Evolutionary conservation across 2,113 vertebrate species (phyloP).

Genomic region (Lipophrys pholis): DNA sequence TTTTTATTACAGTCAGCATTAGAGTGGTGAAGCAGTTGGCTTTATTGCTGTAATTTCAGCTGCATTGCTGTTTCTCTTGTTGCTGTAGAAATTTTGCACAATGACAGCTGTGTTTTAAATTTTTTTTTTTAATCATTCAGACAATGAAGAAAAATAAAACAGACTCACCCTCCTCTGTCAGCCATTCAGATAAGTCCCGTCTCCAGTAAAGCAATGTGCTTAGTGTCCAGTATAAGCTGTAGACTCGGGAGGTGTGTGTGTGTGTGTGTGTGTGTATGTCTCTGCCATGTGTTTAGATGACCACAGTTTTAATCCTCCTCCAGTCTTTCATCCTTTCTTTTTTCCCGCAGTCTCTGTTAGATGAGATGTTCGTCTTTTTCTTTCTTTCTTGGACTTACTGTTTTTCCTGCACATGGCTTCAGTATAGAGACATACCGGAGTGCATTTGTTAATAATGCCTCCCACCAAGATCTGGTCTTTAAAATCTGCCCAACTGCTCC

Average conservation of each 20-base stretch:
- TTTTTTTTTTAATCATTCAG: neutral
- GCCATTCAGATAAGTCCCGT: neutral
- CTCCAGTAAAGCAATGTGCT: neutral
- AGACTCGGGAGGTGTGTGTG: neutral
- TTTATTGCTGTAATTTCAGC: neutral
- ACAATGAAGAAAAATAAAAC: neutral
- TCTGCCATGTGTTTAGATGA: conserved; percentile 23
- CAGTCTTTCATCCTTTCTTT: conserved; percentile 36
- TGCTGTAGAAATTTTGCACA: too few species aligned
- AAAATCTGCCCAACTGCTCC: conserved; percentile 34
- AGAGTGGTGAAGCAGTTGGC: too few species aligned
- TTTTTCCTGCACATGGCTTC: neutral
- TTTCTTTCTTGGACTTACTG: too few species aligned
- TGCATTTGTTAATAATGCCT: neutral
- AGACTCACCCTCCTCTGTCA: conserved; percentile 40
- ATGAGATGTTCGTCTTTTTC: neutral
- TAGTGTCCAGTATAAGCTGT: conserved; percentile 1
- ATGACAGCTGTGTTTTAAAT: too few species aligned
- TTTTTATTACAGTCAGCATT: too few species aligned
- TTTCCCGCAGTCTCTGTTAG: neutral
- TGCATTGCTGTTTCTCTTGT: neutral
- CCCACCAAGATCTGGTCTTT: neutral
- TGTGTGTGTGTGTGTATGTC: conserved; percentile 5
- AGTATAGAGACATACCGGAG: neutral
- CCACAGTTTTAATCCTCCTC: conserved; percentile 64